Evolutionary conservation across 2,113 vertebrate genomes (phyloP), one percentile per base, ranked within the genome.

Genomic region (Ammodytes marinus): DNA sequence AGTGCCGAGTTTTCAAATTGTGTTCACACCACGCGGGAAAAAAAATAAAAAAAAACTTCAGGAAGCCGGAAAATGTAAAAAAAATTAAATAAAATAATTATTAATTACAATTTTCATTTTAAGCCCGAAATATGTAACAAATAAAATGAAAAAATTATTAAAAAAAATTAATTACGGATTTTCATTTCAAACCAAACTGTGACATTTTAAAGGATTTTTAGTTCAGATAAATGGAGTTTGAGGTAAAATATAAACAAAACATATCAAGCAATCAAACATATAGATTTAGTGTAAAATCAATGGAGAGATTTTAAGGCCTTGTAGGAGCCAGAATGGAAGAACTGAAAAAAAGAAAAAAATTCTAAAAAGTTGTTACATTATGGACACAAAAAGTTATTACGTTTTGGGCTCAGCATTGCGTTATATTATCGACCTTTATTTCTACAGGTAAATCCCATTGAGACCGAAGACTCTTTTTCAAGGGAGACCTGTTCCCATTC

Each of bases 1-100:
- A 86, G 88, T 88, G 86, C 88, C 15, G 46, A 75, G 50, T 72
- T 45, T 27, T 70, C 52, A 35, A 12, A 19, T 67, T 57, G 27
- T 65, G 68, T 75, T 74, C 66, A 0, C 57, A 55, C 77, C 60
- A 63, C 12, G 8, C 39, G n/a, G n/a, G n/a, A 39, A 67, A 54
- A 39, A 66, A 66, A 75, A 43, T 46, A 40, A 46, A 43, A 27
- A 27, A 46, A 40, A 46, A 73, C 45, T 35, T 74, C 74, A 54
- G 3, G 39, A 14, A 35, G 13, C 42, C 45, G 52, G 19, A 59
- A 64, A 58, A 42, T 69, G 1, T 8, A n/a, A 58, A 45, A 45
- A 11, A 15, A 43, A 1, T 6, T 1, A 27, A 27, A 27, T 27
- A 27, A 27, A 27, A 27, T 27, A 27, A 27, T 27, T 1, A 27